phyloP scores from a whole-genome alignment of 2,888 invertebrate genomes.

The Alentia gelatinosa region DNA sequence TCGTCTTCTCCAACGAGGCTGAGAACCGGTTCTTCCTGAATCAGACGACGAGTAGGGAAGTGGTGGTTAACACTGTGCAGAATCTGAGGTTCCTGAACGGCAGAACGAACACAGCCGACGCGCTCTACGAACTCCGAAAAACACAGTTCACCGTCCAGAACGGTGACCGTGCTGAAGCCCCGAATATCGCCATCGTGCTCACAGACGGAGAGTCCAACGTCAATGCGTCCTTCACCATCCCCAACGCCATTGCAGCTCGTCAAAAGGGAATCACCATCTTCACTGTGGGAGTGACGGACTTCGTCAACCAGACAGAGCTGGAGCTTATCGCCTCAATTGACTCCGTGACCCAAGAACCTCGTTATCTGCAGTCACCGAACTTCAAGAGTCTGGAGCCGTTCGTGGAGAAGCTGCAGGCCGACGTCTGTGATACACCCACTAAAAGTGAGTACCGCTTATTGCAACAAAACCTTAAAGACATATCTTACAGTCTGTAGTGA shows the following conservation, averaged over 20 bases:
- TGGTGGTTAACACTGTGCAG: not conserved
- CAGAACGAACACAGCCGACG: conserved; percentile 30
- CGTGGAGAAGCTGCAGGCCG: not conserved
- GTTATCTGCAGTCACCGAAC: not conserved
- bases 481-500: too few species aligned
- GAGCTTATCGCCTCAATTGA: not conserved
- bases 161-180: conserved; percentile 35
- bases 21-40: not conserved
- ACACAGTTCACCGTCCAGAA: not conserved
- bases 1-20: conserved; percentile 21
- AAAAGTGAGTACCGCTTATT: not conserved
- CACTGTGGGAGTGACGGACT: conserved; percentile 42
- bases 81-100: not conserved
- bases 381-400: not conserved
- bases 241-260: not conserved
- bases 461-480: too few species aligned
- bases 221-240: not conserved
- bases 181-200: conserved; percentile 52
- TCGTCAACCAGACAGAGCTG: conserved; percentile 24
- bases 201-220: conserved; percentile 54
- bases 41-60: not conserved
- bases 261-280: conserved; percentile 14
- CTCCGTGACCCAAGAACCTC: not conserved
- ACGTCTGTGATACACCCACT: not conserved
- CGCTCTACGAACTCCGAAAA: not conserved